Base-by-base conservation (phyloP, 2,113 vertebrate species). In the Nerophis ophidion region DNA sequence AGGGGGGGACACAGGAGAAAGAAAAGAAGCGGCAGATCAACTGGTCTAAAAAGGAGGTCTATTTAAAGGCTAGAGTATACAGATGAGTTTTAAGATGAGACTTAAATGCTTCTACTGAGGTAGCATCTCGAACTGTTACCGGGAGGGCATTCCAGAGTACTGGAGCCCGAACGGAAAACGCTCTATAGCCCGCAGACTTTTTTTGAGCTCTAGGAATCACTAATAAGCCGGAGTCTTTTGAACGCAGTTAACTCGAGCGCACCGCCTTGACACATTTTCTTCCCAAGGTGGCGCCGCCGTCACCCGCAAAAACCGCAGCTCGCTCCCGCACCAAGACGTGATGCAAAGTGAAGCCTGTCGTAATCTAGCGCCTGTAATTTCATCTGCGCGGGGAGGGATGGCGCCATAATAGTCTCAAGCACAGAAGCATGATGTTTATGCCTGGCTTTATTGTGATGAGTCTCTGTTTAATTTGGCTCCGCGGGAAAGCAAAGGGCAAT, bases 391-490 rank as follows among this genome's bases (percentile, higher is more conserved):
- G 61, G 58, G 66, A 79, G 68, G 74, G 67, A 84, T 72, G 79
- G 83, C 48, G 62, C 68, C 60, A 82, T 85, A 84, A 77, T 74
- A 40, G 77, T 79, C 73, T 71, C 48, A 47, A 71, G 75, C 68
- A 82, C 71, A 83, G 75, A 83, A 71, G 72, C 73, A 81, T 81
- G 77, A 83, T 87, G 80, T 87, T 86, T 81, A 76, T 76, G 78
- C 70, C 72, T 33, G 65, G 75, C 81, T 84, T 83, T 70, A 83
- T 89, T 87, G 84, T 83, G 83, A 89, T 81, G 76, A 83, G 86
- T 77, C 80, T 84, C 81, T 75, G 75, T 84, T 87, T 89, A 89
- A 86, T 90, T 88, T 86, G 77, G 65, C 51, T 73, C 40, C 46
- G 48, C 72, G 48, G 72, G 68, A 65, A 76, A 80, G 59, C 74